Evolutionary conservation across 2,797 vertebrate species (phyloP).

Genomic region (Nothura maculosa): DNA sequence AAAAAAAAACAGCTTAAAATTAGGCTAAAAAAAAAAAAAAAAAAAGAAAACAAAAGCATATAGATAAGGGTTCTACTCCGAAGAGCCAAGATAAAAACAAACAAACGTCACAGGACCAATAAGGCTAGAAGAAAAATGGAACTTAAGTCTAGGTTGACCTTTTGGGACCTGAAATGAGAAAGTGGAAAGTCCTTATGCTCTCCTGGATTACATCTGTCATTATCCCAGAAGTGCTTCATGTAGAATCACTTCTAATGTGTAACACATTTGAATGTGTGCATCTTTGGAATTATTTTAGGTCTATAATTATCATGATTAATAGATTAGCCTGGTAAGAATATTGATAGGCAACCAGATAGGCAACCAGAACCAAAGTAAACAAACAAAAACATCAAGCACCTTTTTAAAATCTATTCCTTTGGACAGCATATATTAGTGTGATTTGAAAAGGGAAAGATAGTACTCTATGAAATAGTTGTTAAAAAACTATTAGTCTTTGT

Average conservation of each 20-base stretch:
- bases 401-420: not conserved
- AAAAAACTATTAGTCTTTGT: not conserved
- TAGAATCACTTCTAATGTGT: not conserved
- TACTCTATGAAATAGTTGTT: not conserved
- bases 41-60: not conserved
- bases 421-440: not conserved
- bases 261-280: not conserved
- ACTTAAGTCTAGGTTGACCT: accelerated
- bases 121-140: not conserved
- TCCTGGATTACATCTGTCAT: not conserved
- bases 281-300: not conserved
- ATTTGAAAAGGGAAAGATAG: not conserved
- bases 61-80: not conserved
- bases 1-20: not conserved
- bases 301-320: not conserved
- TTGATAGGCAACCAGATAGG: no score
- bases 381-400: accelerated
- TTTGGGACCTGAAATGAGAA: not conserved
- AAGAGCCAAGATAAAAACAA: not conserved
- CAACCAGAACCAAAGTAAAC: not conserved
- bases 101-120: not conserved
- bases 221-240: not conserved
- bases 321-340: not conserved
- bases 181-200: not conserved
- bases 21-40: not conserved